Percentiles rank a stretch among this genome's conserved stretches.
Conservation (phyloP, 2,113 vertebrate species). For the Lagenorhynchus albirostris region DNA sequence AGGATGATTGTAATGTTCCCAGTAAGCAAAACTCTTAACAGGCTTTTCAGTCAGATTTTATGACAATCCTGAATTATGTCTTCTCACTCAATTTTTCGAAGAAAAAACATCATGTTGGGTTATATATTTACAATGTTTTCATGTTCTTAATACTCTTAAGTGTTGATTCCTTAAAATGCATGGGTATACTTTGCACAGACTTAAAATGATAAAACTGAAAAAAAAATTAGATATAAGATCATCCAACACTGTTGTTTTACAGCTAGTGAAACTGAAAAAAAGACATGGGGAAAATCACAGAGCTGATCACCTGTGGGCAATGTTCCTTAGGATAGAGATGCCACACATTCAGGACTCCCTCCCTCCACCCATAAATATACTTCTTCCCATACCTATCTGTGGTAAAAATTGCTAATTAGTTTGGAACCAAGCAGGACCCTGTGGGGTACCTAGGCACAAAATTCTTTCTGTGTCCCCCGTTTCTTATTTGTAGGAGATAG, state of each 20-base stretch:
- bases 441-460: neutral
- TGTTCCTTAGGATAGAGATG: neutral
- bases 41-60: neutral
- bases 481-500: neutral
- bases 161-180: neutral
- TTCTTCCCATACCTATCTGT: neutral
- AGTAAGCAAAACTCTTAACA: neutral
- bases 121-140: neutral
- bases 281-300: neutral
- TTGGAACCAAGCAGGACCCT: neutral
- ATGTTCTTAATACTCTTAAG: neutral
- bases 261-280: neutral
- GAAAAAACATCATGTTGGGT: neutral
- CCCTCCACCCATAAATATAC: neutral
- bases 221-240: neutral
- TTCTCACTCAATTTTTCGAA: neutral
- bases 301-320: neutral
- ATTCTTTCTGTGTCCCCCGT: neutral
- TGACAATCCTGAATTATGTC: neutral
- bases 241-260: neutral
- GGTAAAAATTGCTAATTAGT: neutral
- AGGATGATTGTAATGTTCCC: neutral
- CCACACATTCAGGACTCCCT: accelerated
- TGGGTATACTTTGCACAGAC: neutral
- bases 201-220: neutral